phyloP scores from a whole-genome alignment of 1,140 invertebrate genomes.

The Chrysomallon squamiferum region DNA sequence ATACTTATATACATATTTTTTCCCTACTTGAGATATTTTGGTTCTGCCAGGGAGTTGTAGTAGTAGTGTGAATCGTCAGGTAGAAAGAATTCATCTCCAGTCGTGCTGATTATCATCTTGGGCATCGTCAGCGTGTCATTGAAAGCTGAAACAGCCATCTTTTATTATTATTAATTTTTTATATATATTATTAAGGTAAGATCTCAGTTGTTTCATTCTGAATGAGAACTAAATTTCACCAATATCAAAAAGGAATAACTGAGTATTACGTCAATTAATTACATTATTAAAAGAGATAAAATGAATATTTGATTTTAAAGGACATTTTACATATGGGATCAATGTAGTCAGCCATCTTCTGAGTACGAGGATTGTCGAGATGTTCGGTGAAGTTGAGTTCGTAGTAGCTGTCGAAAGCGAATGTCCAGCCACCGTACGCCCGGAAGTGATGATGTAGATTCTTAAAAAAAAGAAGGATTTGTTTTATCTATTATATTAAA shows the following conservation, averaged over 20 bases:
- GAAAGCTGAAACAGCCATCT: slow-evolving; percentile 48
- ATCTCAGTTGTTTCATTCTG: no score
- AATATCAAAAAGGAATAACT: no score
- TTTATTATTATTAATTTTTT: no score
- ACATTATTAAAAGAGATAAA: no score
- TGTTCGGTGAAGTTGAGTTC: slow-evolving; percentile 35
- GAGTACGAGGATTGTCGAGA: slow-evolving; percentile 40
- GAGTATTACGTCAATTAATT: no score
- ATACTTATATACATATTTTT: no score
- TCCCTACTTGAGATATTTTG: slow-evolving; percentile 50
- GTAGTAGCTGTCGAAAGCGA: slow-evolving; percentile 49
- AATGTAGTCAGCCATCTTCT: slow-evolving; percentile 45
- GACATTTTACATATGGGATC: slow-evolving; percentile 49
- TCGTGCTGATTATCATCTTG: slow-evolving; percentile 48
- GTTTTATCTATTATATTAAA: no score
- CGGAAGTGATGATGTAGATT: slow-evolving; percentile 56
- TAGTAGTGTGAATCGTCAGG: slow-evolving; percentile 56
- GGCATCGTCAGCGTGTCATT: slow-evolving; percentile 47
- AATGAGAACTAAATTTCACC: no score
- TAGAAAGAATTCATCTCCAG: slow-evolving; percentile 58
- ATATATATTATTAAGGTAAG: no score
- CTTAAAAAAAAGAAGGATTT: slow-evolving; percentile 22
- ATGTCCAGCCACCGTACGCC: slow-evolving; percentile 53
- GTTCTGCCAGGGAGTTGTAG: slow-evolving; percentile 41
- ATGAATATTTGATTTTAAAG: no score